phyloP scores from a whole-genome alignment of 2,888 invertebrate genomes.

The Mantis religiosa region DNA sequence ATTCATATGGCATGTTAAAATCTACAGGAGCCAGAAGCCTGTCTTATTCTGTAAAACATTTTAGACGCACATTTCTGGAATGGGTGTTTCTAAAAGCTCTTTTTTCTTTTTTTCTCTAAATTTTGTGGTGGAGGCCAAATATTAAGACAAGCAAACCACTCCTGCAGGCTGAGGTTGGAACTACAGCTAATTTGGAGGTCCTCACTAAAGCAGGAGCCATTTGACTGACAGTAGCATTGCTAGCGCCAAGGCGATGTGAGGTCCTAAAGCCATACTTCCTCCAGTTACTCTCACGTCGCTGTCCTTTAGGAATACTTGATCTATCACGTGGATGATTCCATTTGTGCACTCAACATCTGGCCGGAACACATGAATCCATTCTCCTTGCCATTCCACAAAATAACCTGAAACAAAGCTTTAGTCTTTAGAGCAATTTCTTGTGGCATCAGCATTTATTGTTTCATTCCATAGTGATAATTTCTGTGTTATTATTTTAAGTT shows the following conservation, averaged over 20 bases:
- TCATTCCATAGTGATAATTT: neutral
- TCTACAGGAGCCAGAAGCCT: neutral
- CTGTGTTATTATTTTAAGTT: neutral
- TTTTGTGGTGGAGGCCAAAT: neutral
- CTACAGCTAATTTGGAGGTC: neutral
- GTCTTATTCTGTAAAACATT: neutral
- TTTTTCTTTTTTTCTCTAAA: neutral
- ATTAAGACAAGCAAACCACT: neutral
- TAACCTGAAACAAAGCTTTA: constrained; percentile 58
- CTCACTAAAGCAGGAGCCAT: constrained; percentile 30
- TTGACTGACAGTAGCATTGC: constrained; percentile 28
- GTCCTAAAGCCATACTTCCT: constrained; percentile 30
- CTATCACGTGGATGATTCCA: constrained; percentile 92
- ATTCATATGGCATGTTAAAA: neutral
- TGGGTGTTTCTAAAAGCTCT: neutral
- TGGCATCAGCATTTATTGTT: neutral
- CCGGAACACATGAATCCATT: constrained; percentile 77
- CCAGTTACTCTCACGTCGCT: constrained; percentile 73
- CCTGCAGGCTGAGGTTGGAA: neutral
- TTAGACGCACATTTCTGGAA: neutral
- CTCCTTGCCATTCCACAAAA: constrained; percentile 79
- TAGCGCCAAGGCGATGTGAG: constrained; percentile 25
- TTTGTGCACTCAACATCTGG: constrained; percentile 94
- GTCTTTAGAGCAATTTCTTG: neutral
- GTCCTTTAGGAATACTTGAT: constrained; percentile 77